phyloP scores from a whole-genome alignment of 2,113 vertebrate species.

The Morone chrysops region DNA sequence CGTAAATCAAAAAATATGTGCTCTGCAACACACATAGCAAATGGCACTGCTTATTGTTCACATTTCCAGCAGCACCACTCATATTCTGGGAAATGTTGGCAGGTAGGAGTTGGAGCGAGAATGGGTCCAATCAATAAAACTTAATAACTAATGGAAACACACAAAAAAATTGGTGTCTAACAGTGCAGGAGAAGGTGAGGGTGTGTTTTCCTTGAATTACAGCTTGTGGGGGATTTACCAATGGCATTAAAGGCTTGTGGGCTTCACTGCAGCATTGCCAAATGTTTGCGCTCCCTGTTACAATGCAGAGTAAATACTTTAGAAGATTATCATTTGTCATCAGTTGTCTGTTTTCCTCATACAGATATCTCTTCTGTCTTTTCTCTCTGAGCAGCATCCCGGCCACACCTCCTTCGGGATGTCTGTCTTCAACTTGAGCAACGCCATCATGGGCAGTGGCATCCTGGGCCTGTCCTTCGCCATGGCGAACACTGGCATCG shows the following conservation, averaged over 20 bases:
- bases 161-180: background rate
- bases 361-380: background rate
- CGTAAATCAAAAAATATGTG: background rate
- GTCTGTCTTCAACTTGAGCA: slow-evolving; percentile 97
- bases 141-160: background rate
- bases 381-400: slow-evolving; percentile 84
- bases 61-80: background rate
- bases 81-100: slow-evolving; percentile 11
- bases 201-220: slow-evolving; percentile 1
- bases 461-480: slow-evolving; percentile 96
- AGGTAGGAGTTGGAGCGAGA: background rate
- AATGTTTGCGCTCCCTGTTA: background rate
- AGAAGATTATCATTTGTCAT: background rate
- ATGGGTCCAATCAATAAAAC: slow-evolving; percentile 8
- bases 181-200: background rate
- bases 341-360: background rate
- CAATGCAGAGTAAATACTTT: background rate
- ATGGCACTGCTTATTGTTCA: background rate
- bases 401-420: slow-evolving; percentile 95
- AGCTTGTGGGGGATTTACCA: background rate
- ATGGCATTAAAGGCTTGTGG: background rate
- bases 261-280: background rate
- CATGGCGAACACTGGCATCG: slow-evolving; percentile 97
- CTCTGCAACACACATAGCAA: background rate
- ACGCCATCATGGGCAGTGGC: slow-evolving; percentile 98